Conservation (phyloP, 2,797 vertebrate genomes). For the Agapornis canus region DNA sequence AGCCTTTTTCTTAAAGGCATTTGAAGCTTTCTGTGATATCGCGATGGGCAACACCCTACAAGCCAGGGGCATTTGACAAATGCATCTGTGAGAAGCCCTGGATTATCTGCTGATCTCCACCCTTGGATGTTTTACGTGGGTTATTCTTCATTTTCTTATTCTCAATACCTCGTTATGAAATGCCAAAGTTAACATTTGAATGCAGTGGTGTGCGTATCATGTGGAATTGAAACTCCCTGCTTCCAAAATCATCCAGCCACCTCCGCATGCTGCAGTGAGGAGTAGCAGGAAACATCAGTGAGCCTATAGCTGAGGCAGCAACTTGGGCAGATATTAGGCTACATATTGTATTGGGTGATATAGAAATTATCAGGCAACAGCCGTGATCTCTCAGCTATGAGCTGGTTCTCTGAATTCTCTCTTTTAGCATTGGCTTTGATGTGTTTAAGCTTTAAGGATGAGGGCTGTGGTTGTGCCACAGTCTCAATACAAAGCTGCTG, state of each 20-base stretch:
- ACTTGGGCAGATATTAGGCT: background rate
- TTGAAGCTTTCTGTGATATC: background rate
- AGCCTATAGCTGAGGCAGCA: background rate
- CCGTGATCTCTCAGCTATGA: accelerated
- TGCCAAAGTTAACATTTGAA: conserved; percentile 58
- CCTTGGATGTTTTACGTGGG: background rate
- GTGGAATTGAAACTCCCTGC: background rate
- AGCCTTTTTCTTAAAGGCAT: background rate
- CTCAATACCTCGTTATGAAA: background rate
- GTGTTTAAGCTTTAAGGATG: background rate
- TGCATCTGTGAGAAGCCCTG: background rate
- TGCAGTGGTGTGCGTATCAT: background rate
- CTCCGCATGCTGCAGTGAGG: background rate
- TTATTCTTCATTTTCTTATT: background rate
- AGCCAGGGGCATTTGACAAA: background rate
- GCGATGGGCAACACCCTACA: background rate
- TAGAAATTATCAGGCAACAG: background rate
- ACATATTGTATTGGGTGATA: background rate
- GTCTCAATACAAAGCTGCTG: background rate
- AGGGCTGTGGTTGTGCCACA: background rate
- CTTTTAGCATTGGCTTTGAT: background rate
- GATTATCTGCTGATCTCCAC: background rate
- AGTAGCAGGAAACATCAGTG: background rate
- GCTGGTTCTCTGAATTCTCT: background rate
- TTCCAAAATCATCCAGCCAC: background rate